Evolutionary conservation across 1,140 invertebrate species (phyloP), one percentile per base, ranked within the genome.

Genomic region (Conopomorpha cramerella): DNA sequence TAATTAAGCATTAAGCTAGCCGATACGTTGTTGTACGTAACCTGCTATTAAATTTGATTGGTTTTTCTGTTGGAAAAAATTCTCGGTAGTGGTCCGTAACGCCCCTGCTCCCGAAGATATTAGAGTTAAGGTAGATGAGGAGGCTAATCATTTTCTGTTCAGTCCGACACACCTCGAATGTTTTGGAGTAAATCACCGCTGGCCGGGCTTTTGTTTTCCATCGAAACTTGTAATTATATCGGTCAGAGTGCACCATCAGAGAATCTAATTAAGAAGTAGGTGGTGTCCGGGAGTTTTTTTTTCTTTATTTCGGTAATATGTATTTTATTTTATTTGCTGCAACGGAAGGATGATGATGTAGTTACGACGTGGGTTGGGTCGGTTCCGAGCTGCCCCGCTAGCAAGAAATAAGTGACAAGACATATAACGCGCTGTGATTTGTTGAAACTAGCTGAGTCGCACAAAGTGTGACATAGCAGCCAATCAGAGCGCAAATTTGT

Each of bases 21-120:
- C 48, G 55, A 61, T 65, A 58, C 51, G 50, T 52, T 58, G 55
- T 59, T 56, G 42, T 57, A 51, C 57, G 55, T 72, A 74, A 74
- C 70, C 70, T 74, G 70, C 72, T 74, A 74, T 74, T 74, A 74
- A 58, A 55, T 40, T 72, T 74, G 70, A 74, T 74, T 74, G 72
- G 67, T 70, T 74, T n/a, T 72, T 72, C 65, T 70, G 70, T 74
- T 71, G 57, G 70, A 68, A 65, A 70, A 62, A 64, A 66, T 74
- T 74, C 70, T 74, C 67, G 63, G 70, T 74, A 74, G 70, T 74
- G 60, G 51, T 33, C 49, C 58, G 63, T 55, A 55, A 54, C 70
- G 70, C 70, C 67, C 70, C 64, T 68, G 70, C 70, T 76, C 65
- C 67, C 61, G 67, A 54, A 48, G 58, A 51, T 63, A 72, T 74